Base-by-base conservation (phyloP, 2,888 invertebrate genomes). In the Scelioninae gen. 2 region DNA sequence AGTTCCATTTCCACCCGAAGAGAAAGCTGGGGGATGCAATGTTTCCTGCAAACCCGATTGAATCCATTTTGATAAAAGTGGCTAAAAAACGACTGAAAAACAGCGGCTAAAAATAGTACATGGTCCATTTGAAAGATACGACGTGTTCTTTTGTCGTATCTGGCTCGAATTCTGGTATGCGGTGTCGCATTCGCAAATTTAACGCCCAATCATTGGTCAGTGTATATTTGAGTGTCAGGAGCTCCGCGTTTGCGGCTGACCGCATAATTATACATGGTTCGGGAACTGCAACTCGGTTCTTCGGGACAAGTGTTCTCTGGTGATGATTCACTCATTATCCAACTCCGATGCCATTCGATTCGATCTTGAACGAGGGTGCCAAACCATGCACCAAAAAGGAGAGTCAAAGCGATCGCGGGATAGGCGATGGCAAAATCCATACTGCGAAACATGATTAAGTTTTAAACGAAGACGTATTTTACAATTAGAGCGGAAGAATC, bases 241-340 rank as follows among this genome's bases (percentile, higher is more conserved):
- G 39, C 64, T 52, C 37, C n/a, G 45, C 53, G 48, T 39, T 43
- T 58, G 68, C 46, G 73, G 68, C 11, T 39, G 16, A 22, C 63
- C 50, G 35, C 73, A 41, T 73, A 76, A 76, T 76, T 79, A 77
- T 76, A 74, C 77, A 58, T 74, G 77, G 74, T 64, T 57, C 65
- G 55, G 63, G 64, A 65, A 63, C 71, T 28, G 6, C 31, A 9
- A 57, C 50, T 65, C 64, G 33, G 55, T 70, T 63, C 69, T 60
- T 39, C 58, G 69, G 52, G 43, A 25, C 60, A 57, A 68, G 60
- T 69, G 52, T 76, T 65, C 74, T 55, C 70, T 19, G 22, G 63
- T 61, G 73, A 75, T 75, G 70, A 77, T 78, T 73, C 72, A 58
- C 64, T 70, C 68, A 76, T 79, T 79, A 79, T 75, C 71, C 61